Evolutionary conservation across 2,888 invertebrate genomes (phyloP), one percentile per base, ranked within the genome.

Genomic region (Drosophila bunnanda): DNA sequence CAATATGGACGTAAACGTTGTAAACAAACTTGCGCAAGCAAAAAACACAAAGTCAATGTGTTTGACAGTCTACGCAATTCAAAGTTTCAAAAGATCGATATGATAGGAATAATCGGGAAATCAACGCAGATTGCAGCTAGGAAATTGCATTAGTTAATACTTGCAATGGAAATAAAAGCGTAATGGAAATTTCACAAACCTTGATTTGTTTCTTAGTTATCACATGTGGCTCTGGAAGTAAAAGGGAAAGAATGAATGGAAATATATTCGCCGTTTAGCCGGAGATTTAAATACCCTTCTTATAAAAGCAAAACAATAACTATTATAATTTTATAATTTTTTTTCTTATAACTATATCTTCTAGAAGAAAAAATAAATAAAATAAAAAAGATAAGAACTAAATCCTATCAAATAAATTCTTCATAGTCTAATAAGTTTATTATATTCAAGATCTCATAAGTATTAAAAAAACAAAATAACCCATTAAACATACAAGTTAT

Each of bases 171-270:
- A n/a, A n/a, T 52, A 13, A 22, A 36, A 15, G 8, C 55, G 46
- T 55, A 70, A 68, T 56, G 38, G 32, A 61, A 60, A 46, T 43
- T 50, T n/a, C 39, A 78, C 59, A 67, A 77, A 82, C 80, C 82
- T 80, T 80, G 77, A 75, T 72, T 61, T 74, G 65, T 54, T 73
- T 69, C 52, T 54, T 13, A 25, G 55, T 30, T 30, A 13, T 34
- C 38, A 32, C 46, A 43, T 32, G 25, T 22, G 25, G 20, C 30
- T 44, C 15, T 39, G 0, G 2, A 6, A 46, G 25, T 10, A n/a
- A 28, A 46, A 28, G 28, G 10, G 6, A 28, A 46, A 46, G n/a
- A n/a, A 12, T 4, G 5, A 5, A 10, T 12, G 6, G 0, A 46
- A 2, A 10, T 25, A 5, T 10, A 25, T 5, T n/a, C 2, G 0